These are phyloP conservation scores for Antedon bifida DNA, from an alignment of 35 echinoderm and acorn worm genomes.

Conservation along the genomic window DNA sequence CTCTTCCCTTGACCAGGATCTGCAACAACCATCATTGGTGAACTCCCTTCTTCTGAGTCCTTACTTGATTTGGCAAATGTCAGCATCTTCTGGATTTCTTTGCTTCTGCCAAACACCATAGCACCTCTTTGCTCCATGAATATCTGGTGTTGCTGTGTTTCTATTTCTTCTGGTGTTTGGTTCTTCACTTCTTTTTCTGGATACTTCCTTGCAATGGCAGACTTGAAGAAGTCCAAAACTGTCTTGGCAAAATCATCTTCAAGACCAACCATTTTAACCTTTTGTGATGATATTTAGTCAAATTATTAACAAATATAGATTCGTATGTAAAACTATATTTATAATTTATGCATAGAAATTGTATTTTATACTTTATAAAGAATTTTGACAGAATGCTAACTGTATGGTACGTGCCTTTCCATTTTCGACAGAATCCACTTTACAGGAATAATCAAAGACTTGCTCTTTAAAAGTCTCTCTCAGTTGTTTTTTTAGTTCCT, in stretches of 20 bases:
- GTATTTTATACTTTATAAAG: too few relatives aligned
- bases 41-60: neutral
- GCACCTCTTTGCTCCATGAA: slow-evolving; percentile 73
- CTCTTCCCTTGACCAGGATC: slow-evolving; percentile 82
- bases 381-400: too few relatives aligned
- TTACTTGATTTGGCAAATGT: neutral
- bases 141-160: slow-evolving; percentile 13
- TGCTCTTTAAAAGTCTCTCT: slow-evolving; percentile 33
- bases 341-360: too few relatives aligned
- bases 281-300: too few relatives aligned
- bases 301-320: too few relatives aligned
- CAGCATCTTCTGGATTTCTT: neutral
- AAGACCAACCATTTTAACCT: slow-evolving; percentile 53
- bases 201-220: slow-evolving; percentile 53
- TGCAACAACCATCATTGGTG: slow-evolving; percentile 46
- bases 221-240: slow-evolving; percentile 68
- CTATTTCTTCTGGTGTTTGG: neutral
- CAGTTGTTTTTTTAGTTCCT: slow-evolving; percentile 45
- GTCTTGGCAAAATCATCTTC: slow-evolving; percentile 54
- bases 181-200: slow-evolving; percentile 10
- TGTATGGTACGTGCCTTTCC: neutral
- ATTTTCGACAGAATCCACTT: slow-evolving; percentile 31
- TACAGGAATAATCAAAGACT: slow-evolving; percentile 41
- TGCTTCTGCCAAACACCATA: slow-evolving; percentile 50
- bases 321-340: too few relatives aligned